A percentile compares a stretch with the other conserved stretches of the same genome.
Conservation (phyloP, 2,797 vertebrate species). For the Mus minutoides region DNA sequence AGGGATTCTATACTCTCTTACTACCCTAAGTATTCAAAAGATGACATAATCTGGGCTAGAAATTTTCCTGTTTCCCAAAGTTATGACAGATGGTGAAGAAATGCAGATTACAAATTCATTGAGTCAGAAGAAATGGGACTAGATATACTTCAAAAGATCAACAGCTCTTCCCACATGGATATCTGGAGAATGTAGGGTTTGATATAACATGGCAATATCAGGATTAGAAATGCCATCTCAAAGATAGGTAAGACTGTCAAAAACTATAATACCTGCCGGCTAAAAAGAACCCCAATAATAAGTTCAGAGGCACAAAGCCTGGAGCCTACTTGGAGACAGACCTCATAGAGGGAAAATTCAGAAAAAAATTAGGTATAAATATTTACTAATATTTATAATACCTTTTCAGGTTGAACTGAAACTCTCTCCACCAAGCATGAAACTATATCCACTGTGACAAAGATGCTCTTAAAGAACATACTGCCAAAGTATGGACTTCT, state of each 20-base stretch:
- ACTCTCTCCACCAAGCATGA: neutral
- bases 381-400: neutral
- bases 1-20: neutral
- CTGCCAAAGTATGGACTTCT: neutral
- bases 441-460: neutral
- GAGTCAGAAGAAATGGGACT: too few species aligned
- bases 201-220: neutral
- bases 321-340: neutral
- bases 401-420: neutral
- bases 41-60: neutral
- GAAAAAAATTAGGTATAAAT: neutral
- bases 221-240: neutral
- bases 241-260: neutral
- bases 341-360: neutral
- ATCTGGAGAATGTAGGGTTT: neutral
- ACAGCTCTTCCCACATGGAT: too few species aligned
- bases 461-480: neutral
- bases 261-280: neutral
- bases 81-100: too few species aligned
- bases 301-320: neutral
- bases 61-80: neutral
- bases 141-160: too few species aligned
- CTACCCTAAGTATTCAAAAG: neutral
- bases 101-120: too few species aligned
- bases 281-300: neutral